A percentile compares a stretch with the other conserved stretches of the same genome.
These are phyloP conservation scores for Promerops cafer DNA, from an alignment of 2,113 vertebrate genomes.

Conservation along the genomic window DNA sequence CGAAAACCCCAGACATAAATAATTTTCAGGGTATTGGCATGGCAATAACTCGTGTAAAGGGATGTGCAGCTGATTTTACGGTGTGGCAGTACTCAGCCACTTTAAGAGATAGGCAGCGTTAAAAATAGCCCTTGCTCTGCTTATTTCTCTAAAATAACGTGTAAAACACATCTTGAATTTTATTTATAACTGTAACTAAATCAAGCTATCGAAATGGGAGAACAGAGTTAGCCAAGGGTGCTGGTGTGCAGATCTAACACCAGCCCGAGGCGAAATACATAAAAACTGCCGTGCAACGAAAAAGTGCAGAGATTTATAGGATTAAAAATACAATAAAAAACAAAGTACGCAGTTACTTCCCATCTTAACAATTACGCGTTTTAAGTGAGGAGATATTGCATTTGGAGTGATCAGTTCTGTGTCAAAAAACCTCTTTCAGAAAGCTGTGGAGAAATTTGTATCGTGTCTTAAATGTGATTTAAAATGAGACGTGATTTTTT, in stretches of 20 bases:
- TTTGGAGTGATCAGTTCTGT: fast-evolving
- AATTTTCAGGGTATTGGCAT: background rate
- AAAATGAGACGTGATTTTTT: background rate
- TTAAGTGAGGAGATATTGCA: background rate
- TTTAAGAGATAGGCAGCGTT: background rate
- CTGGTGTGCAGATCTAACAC: background rate
- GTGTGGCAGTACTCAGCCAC: too few species aligned
- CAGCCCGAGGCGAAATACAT: background rate
- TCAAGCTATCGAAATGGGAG: background rate
- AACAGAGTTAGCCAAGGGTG: background rate
- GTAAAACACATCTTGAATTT: fast-evolving
- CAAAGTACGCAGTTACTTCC: background rate
- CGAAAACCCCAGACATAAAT: background rate
- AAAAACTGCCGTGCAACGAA: background rate
- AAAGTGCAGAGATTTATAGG: background rate
- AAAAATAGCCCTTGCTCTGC: background rate
- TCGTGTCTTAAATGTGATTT: background rate
- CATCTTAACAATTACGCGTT: background rate
- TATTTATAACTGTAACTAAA: background rate
- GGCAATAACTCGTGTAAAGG: background rate
- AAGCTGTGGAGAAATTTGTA: background rate
- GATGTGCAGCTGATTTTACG: background rate
- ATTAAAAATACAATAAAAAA: background rate
- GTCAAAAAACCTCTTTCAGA: background rate
- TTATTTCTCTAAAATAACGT: background rate